Percentiles rank a stretch among this genome's conserved stretches.
Evolutionary conservation across 2,797 vertebrate genomes (phyloP).

Genomic region (Thripadectes ignobilis): DNA sequence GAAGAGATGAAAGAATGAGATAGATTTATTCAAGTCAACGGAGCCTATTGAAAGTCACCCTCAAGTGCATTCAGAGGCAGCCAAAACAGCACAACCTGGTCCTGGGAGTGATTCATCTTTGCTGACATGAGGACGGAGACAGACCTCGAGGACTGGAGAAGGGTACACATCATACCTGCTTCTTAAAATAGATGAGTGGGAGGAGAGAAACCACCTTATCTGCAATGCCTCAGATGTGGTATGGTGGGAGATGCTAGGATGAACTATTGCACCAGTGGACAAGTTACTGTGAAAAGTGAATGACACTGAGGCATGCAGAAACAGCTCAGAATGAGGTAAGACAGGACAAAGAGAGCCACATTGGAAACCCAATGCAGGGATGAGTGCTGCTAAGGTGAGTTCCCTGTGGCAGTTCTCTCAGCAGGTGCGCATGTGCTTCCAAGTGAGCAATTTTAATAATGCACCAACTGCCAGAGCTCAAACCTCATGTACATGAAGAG

Average conservation of each 20-base stretch:
- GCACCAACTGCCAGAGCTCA: constrained; percentile 10
- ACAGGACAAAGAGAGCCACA: rapidly evolving
- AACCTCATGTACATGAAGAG: constrained; percentile 15
- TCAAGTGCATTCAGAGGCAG: not conserved
- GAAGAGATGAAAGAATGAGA: not conserved
- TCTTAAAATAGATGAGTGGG: not conserved
- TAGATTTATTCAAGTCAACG: constrained; percentile 19
- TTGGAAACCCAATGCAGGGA: not conserved
- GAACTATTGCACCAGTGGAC: not conserved
- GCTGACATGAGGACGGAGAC: rapidly evolving
- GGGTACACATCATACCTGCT: not conserved
- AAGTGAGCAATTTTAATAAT: constrained; percentile 49
- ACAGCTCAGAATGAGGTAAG: not conserved
- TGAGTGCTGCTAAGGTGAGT: not conserved
- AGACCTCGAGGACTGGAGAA: not conserved
- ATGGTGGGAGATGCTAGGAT: not conserved
- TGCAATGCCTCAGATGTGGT: rapidly evolving
- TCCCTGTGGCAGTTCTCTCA: constrained; percentile 13
- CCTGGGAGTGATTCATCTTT: not conserved
- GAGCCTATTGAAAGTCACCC: constrained; percentile 25
- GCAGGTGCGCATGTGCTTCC: constrained; percentile 34
- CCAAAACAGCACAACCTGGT: not conserved
- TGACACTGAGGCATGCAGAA: not conserved
- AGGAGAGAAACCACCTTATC: not conserved
- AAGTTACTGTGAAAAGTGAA: not conserved